phyloP scores from a whole-genome alignment of 1,140 invertebrate genomes.

The Steinernema khuongi region DNA sequence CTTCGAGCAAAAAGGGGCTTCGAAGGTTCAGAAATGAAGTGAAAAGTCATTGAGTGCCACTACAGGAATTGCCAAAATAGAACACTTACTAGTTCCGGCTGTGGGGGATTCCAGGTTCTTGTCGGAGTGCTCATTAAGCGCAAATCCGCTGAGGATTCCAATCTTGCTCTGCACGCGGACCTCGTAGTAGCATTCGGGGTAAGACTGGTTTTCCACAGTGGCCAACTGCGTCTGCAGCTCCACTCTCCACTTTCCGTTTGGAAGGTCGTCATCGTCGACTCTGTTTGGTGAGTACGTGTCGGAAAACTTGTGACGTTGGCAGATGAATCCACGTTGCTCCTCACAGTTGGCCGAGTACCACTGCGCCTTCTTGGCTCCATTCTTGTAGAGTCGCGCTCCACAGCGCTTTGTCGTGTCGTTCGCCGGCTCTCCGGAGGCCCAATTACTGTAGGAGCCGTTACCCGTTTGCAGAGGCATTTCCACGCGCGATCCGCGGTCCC shows the following conservation, averaged over 20 bases:
- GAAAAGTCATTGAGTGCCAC: too few relatives aligned
- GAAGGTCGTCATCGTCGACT: neutral
- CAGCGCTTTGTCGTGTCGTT: neutral
- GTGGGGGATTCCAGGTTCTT: neutral
- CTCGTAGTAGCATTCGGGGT: neutral
- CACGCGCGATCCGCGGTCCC: slow-evolving; percentile 30
- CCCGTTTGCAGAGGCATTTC: neutral
- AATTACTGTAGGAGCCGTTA: slow-evolving; percentile 21
- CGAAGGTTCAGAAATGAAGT: too few relatives aligned
- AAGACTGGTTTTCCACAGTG: neutral
- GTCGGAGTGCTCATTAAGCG: neutral
- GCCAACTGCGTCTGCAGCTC: neutral
- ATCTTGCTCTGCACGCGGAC: slow-evolving; percentile 31
- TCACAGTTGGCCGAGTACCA: neutral
- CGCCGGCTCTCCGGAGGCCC: neutral
- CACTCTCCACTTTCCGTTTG: neutral
- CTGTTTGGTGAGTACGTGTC: neutral
- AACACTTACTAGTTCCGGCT: neutral
- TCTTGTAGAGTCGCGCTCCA: neutral
- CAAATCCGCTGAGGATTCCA: slow-evolving; percentile 28
- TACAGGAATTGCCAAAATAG: too few relatives aligned
- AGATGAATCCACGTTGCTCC: slow-evolving; percentile 26
- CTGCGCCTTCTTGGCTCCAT: neutral
- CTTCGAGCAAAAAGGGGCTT: too few relatives aligned
- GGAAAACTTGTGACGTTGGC: slow-evolving; percentile 37